phyloP scores from a whole-genome alignment of 1,140 invertebrate species.

The Heliconius nattereri region DNA sequence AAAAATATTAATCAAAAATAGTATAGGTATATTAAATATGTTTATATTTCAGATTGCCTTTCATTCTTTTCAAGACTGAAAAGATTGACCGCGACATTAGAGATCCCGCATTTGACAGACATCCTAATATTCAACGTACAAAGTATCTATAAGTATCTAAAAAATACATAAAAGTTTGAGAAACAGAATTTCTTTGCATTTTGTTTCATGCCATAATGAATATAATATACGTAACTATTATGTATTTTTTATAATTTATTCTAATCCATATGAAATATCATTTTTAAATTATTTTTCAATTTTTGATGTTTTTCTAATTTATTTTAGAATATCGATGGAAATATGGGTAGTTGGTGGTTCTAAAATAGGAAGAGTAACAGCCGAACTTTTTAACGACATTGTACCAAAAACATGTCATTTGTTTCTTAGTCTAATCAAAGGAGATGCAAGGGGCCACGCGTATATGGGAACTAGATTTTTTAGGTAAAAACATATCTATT shows the following conservation, averaged over 20 bases:
- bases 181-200: too few species aligned
- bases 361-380: conserved; percentile 62
- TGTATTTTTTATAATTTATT: not conserved
- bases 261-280: not conserved
- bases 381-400: conserved; percentile 67
- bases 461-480: conserved; percentile 69
- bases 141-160: conserved; percentile 46
- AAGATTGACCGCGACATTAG: conserved; percentile 66
- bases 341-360: conserved; percentile 67
- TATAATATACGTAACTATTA: not conserved
- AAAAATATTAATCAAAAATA: too few species aligned
- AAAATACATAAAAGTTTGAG: too few species aligned
- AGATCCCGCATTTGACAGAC: conserved; percentile 69
- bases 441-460: conserved; percentile 57
- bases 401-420: conserved; percentile 64
- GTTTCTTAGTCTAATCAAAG: conserved; percentile 63
- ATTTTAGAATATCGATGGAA: conserved; percentile 64
- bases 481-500: conserved; percentile 46
- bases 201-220: too few species aligned
- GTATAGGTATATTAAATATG: too few species aligned
- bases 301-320: not conserved
- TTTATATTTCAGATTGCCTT: conserved; percentile 63
- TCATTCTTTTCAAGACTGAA: conserved; percentile 72
- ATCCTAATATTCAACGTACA: conserved; percentile 47
- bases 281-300: not conserved